Percentiles rank a stretch among this genome's conserved stretches.
phyloP scores from a whole-genome alignment of 1,140 invertebrate genomes.

The Nymphalis io region DNA sequence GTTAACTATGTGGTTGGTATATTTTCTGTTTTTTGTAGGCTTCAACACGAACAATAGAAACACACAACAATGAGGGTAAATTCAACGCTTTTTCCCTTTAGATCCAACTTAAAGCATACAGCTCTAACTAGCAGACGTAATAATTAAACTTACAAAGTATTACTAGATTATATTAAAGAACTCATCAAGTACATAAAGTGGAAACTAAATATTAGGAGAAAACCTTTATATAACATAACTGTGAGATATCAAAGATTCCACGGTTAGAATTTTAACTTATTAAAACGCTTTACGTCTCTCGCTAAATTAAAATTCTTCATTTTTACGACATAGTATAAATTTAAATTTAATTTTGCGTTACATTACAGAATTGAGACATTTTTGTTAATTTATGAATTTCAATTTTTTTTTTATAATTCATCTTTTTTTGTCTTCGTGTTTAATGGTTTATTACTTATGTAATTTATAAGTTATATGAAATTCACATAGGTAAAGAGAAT shows the following conservation, averaged over 20 bases:
- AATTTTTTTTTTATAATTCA: background rate
- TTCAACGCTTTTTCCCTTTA: background rate
- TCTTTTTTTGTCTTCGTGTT: background rate
- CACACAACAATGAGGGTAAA: conserved; percentile 1
- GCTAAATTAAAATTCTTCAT: conserved; percentile 43
- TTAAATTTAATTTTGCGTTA: conserved; percentile 32
- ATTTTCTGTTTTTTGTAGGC: background rate
- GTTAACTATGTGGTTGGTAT: background rate
- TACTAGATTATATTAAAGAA: too few species aligned
- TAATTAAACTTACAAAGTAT: background rate
- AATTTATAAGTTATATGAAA: too few species aligned
- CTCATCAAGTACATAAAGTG: background rate
- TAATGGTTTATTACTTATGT: too few species aligned
- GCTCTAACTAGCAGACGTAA: background rate
- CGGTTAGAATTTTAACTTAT: conserved; percentile 23
- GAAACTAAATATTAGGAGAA: background rate
- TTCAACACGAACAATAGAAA: background rate
- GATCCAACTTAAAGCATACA: background rate
- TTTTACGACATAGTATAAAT: conserved; percentile 39
- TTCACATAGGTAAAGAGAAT: too few species aligned
- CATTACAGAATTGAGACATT: conserved; percentile 15
- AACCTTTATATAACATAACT: background rate
- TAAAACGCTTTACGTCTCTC: conserved; percentile 23
- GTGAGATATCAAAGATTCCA: conserved; percentile 22
- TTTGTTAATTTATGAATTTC: background rate